Evolutionary conservation across 2,888 invertebrate genomes (phyloP), one percentile per base, ranked within the genome.

Genomic region (Drosophila ochracea): DNA sequence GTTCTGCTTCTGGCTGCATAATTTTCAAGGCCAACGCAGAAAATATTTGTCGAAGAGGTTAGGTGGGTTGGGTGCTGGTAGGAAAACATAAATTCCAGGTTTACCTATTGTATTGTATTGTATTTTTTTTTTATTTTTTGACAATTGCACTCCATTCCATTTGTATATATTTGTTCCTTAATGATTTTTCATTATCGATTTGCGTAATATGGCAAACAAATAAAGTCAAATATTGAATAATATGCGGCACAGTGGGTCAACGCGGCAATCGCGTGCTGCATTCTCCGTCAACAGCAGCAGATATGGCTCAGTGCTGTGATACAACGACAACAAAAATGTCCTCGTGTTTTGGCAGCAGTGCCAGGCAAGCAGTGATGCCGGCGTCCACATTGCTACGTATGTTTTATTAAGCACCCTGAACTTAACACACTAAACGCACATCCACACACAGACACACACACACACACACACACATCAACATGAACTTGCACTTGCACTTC

Each of bases 401-500:
- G 78, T 79, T 78, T 78, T 63, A 50, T 21, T 25, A 37, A 67
- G 68, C 69, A 77, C 73, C 60, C 73, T 73, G 58, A 58, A 73
- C 53, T 72, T 64, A 76, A 65, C 73, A 73, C 55, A 61, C 37
- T 37, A 37, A 49, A 55, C 54, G 50, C 54, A 59, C 28, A 58
- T 37, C 37, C 54, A 63, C 33, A 16, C 30, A 63, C 19, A 52
- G 13, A 13, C 1, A 37, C 13, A 37, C 10, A 37, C 9, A 52
- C 25, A 25, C 25, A 25, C 25, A 25, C 25, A 25, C 28, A 47
- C 19, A 39, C 33, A 58, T 11, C 25, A 39, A 39, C 39, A 64
- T 77, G 35, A 52, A 63, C 65, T 73, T 79, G 78, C 76, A 73
- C 68, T 78, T 73, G 73, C 61, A 67, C 78, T 66, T 65, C n/a